Conservation (phyloP, 1,140 invertebrate species). For the Potamilus streckersoni region DNA sequence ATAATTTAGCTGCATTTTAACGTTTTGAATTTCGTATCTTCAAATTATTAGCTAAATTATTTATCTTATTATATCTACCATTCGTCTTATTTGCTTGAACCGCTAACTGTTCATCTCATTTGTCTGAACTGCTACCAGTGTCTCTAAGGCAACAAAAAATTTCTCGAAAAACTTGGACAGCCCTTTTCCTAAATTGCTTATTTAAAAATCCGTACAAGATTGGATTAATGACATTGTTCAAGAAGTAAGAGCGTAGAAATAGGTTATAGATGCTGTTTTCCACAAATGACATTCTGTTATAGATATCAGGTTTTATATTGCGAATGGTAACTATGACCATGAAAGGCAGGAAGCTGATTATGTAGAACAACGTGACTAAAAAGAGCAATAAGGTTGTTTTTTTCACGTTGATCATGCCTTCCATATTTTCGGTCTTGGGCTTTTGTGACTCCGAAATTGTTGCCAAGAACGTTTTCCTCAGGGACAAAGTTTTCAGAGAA, state of each 20-base stretch:
- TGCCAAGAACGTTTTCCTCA: background rate
- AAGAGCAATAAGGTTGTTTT: conserved; percentile 29
- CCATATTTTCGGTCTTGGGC: no score
- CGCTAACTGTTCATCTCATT: no score
- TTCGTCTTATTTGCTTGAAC: no score
- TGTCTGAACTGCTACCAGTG: no score
- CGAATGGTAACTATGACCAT: conserved; percentile 21
- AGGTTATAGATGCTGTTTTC: conserved; percentile 27
- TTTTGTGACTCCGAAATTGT: no score
- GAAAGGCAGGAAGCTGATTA: conserved; percentile 29
- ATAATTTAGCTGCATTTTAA: no score
- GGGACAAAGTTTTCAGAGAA: conserved; percentile 13
- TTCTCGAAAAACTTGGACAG: conserved; percentile 4
- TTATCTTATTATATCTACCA: no score
- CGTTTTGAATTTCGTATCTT: no score
- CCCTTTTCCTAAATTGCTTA: conserved; percentile 28
- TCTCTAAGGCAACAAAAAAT: no score
- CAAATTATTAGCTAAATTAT: no score
- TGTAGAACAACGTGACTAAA: conserved; percentile 27
- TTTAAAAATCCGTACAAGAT: conserved; percentile 41
- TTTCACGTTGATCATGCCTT: conserved; percentile 1
- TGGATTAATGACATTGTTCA: conserved; percentile 41
- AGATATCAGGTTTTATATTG: conserved; percentile 9
- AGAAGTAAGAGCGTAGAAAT: conserved; percentile 35
- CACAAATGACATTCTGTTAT: conserved; percentile 5